Base-by-base conservation (phyloP, 2,797 vertebrate genomes). In the Halcyon smyrnensis region DNA sequence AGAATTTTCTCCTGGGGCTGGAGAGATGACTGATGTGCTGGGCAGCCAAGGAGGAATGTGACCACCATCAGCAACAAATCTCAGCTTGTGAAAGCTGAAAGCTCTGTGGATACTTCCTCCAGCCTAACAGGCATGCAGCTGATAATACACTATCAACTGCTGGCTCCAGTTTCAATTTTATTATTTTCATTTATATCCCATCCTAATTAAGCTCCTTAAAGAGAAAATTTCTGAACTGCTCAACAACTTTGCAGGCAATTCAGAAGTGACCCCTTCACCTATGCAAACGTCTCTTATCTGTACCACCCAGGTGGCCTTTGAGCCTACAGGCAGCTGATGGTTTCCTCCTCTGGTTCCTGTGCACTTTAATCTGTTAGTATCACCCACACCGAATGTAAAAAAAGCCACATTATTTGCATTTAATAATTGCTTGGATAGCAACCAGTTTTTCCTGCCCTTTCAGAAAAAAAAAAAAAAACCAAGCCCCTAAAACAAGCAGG, bases 371-470 rank as follows among this genome's bases (percentile, higher is more conserved):
- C 82, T 64, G 57, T 62, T n/a, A 8, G 20, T 15, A 71, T 65
- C 63, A 51, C 87, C 83, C 74, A 46, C 30, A 21, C 32, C 51
- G 46, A 62, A 62, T 62, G 88, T 56, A 14, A 45, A 48, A 93
- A 51, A 76, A 71, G n/a, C 32, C 6, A 18, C 39, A 59, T 59
- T 59, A 93, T 91, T 91, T 87, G 69, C 53, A 85, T 45, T 84
- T 20, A 76, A 64, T 41, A 65, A 87, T 46, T 78, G 75, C 84
- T 57, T 32, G 68, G 65, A 28, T 6, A 60, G 27, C 45, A 69
- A 94, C 79, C 70, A 80, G 83, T 60, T 91, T 85, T 85, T 90
- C 89, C 89, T 81, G 45, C 36, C 65, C 48, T 74, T 80, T 84
- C 53, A 81, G 65, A 24, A 48, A 67, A 54, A 39, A 51, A 81